Conservation (phyloP, 1,140 invertebrate species). For the Octopus bimaculoides region DNA sequence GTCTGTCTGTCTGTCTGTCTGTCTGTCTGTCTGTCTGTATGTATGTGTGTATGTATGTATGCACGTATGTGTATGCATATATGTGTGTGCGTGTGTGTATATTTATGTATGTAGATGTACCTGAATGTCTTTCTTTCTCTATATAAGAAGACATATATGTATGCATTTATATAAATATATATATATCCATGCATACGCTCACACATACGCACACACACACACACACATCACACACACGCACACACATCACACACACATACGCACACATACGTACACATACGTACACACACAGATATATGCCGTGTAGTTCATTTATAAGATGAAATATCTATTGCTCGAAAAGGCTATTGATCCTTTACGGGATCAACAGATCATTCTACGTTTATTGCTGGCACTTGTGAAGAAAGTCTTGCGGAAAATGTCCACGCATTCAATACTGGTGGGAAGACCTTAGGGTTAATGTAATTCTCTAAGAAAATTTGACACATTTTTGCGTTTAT, state of each 20-base stretch:
- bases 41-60: not conserved
- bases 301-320: not conserved
- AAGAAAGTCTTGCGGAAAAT: too few relatives aligned
- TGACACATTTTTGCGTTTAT: too few relatives aligned
- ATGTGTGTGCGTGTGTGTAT: not conserved
- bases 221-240: not conserved
- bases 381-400: not conserved
- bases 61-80: not conserved
- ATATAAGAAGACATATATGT: not conserved
- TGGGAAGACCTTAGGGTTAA: too few relatives aligned
- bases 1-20: not conserved
- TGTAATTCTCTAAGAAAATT: too few relatives aligned
- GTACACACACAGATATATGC: not conserved
- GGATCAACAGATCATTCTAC: not conserved
- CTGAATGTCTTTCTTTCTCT: not conserved
- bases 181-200: not conserved
- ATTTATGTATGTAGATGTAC: not conserved
- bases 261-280: not conserved
- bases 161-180: not conserved
- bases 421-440: too few relatives aligned
- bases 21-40: not conserved
- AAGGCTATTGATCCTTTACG: not conserved
- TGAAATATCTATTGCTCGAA: not conserved
- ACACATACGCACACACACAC: conserved; percentile 1
- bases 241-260: not conserved